A percentile compares a stretch with the other conserved stretches of the same genome.
Evolutionary conservation across 2,113 vertebrate genomes (phyloP).

Genomic region (Notechis scutatus): DNA sequence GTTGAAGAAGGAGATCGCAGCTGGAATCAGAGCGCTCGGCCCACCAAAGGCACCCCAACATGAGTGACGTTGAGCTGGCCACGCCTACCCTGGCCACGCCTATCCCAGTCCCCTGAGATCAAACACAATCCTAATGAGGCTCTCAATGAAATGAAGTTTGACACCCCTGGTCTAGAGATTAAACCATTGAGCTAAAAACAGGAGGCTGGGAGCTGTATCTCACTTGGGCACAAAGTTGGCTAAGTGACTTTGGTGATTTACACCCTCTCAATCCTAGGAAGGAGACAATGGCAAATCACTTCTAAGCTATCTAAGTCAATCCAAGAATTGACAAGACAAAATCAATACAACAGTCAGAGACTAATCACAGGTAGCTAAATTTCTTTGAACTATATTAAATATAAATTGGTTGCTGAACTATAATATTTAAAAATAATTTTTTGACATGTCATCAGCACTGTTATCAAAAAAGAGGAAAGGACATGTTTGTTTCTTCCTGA

Average conservation of each 20-base stretch:
- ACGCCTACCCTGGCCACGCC: too few species aligned
- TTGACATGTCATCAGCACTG: not conserved
- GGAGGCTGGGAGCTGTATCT: not conserved
- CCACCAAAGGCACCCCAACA: too few species aligned
- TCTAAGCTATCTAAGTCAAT: not conserved
- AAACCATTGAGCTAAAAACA: not conserved
- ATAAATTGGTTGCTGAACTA: not conserved
- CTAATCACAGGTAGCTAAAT: not conserved
- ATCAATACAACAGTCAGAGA: not conserved
- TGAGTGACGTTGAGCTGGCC: too few species aligned
- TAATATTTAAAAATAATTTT: not conserved
- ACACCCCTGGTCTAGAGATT: not conserved
- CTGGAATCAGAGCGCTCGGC: too few species aligned
- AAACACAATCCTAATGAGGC: too few species aligned
- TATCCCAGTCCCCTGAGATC: too few species aligned
- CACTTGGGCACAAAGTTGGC: not conserved
- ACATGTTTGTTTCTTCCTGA: not conserved
- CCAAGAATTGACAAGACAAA: not conserved
- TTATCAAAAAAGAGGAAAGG: not conserved
- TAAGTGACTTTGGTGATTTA: not conserved
- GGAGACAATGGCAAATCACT: not conserved
- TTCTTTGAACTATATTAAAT: not conserved
- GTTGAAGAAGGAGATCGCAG: too few species aligned
- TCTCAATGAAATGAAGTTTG: too few species aligned
- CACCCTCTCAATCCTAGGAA: not conserved